phyloP scores from a whole-genome alignment of 2,888 invertebrate genomes.

The Catonia carolina region DNA sequence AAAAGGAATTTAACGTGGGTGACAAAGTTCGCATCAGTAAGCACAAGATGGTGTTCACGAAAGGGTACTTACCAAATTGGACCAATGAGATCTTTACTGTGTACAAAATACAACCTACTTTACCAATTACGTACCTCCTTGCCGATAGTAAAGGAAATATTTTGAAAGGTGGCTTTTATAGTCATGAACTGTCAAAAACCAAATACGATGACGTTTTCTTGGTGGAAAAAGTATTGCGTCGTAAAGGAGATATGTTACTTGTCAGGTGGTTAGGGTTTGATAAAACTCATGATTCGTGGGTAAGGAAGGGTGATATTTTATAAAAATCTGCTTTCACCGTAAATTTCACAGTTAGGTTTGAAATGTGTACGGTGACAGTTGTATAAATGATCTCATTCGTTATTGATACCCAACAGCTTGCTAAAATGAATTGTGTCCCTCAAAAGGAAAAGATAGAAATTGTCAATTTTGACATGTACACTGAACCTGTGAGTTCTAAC shows the following conservation, averaged over 20 bases:
- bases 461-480: constrained; percentile 5
- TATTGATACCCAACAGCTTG: too few species aligned
- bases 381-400: too few species aligned
- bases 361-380: too few species aligned
- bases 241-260: constrained; percentile 11
- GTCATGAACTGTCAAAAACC: not conserved
- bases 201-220: constrained; percentile 11
- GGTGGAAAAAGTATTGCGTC: constrained; percentile 17
- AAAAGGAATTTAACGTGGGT: not conserved
- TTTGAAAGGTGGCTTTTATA: constrained; percentile 1
- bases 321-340: not conserved
- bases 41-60: not conserved
- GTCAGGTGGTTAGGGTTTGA: constrained; percentile 20
- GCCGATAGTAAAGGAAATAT: not conserved
- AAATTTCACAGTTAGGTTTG: not conserved
- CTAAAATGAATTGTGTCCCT: not conserved
- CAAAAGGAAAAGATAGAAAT: constrained; percentile 8
- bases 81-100: not conserved
- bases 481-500: not conserved
- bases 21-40: not conserved
- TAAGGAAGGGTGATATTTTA: constrained; percentile 16
- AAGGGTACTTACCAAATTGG: constrained; percentile 3
- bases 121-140: not conserved
- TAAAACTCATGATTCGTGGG: constrained; percentile 18
- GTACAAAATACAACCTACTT: not conserved